Evolutionary conservation across 2,888 invertebrate genomes (phyloP), one percentile per base, ranked within the genome.

Genomic region (Drosophila melanosoma): DNA sequence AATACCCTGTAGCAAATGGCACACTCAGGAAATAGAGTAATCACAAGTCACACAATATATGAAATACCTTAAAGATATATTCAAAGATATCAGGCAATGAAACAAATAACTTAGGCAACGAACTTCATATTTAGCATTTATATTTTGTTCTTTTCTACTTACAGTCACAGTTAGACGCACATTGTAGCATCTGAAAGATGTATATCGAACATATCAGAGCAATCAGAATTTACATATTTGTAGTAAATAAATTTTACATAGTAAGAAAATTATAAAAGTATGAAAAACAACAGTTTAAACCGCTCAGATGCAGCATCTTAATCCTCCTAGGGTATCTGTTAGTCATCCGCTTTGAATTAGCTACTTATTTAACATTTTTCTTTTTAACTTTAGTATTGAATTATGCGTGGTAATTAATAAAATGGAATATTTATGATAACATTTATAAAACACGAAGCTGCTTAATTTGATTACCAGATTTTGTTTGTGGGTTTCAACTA

Each of bases 381-480:
- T 60, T 56, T 65, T 52, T 49, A 42, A 45, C 62, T 69, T 74
- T 63, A 45, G 66, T 45, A 49, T 82, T 85, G 89, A 85, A 87
- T 82, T 89, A 89, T 89, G 81, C 82, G 72, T 79, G 86, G 86
- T 87, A 89, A 86, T 86, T 89, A 89, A 86, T 87, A 87, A 86
- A 89, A 85, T 89, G 88, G 88, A 89, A 86, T 86, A 86, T 89
- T 86, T 87, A 86, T 89, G 86, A 89, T 89, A 87, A 89, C 86
- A 89, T 86, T 89, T 85, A 89, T 87, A 86, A 87, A 87, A 89
- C 89, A 86, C 85, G 88, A 86, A 87, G 81, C 88, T 84, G 89
- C 83, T 87, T 89, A 87, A 86, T 86, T 87, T 87, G 89, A 85
- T 85, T 89, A 89, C 89, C 89, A 72, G 82, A 82, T 77, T 45